Base-by-base conservation (phyloP, 2,888 invertebrate species). In the Dasypogon diadema region DNA sequence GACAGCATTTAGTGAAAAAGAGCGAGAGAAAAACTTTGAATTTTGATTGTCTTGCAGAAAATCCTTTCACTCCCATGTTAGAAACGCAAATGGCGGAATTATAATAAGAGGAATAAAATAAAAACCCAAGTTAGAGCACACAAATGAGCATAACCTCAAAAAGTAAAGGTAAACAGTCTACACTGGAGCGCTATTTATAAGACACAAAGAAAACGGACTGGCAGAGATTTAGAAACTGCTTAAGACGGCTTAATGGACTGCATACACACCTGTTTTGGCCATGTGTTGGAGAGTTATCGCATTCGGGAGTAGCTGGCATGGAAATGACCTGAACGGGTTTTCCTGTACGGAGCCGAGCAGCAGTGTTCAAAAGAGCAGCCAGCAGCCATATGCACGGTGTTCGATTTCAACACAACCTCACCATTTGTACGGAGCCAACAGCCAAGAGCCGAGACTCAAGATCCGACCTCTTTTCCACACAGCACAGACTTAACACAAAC, bases 401-500 rank as follows among this genome's bases (percentile, higher is more conserved):
- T 18, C 34, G 34, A 34, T 51, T 46, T 46, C 16, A 46, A 54
- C 21, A 54, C 34, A 30, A 56, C 26, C 12, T 26, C 30, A 63
- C 24, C 24, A n/a, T 46, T n/a, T 22, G 37, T 37, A 18, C 21
- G 12, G 63, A 12, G 37, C 63, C 6, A 54, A 54, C 6, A 6
- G 65, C 48, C 14, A 21, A 16, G 65, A 48, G 26, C 24, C 70
- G n/a, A n/a, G n/a, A n/a, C n/a, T n/a, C n/a, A n/a, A n/a, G n/a
- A n/a, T n/a, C n/a, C n/a, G 70, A 70, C 70, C 70, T 70, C 70
- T 70, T 70, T 70, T 70, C 54, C 70, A 26, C 70, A 54, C 46
- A 37, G 37, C 70, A 54, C 46, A 37, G 37, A 58, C 24, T 6
- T 14, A 58, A 58, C 48, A 42, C 48, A 24, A 42, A 65, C 65